Percentiles rank a stretch among this genome's conserved stretches.
These are phyloP conservation scores for Melanerpes formicivorus DNA, from an alignment of 2,113 vertebrate genomes.

Conservation along the genomic window DNA sequence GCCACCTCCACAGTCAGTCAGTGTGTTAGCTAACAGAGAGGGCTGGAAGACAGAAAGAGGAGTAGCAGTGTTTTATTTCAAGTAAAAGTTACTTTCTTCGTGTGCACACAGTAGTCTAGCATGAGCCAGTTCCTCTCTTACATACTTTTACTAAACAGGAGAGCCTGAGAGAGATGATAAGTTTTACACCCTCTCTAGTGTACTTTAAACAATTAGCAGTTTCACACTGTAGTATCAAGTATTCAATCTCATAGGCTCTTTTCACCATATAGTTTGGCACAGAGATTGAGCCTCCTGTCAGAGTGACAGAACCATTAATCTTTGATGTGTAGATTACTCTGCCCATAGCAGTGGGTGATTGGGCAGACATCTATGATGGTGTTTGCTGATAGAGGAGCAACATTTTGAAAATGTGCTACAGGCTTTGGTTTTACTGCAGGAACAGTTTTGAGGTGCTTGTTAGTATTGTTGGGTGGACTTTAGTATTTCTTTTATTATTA, in stretches of 20 bases:
- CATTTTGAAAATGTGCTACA: fast-evolving
- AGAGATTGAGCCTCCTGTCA: not conserved
- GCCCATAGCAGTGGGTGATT: not conserved
- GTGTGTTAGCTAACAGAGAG: not conserved
- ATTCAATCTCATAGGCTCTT: not conserved
- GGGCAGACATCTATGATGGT: not conserved
- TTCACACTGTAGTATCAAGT: not conserved
- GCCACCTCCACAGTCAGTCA: not conserved
- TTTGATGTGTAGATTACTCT: not conserved
- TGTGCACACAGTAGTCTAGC: not conserved
- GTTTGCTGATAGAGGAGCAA: not conserved
- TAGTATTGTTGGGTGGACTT: not conserved
- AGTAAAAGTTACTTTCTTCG: not conserved
- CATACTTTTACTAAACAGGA: not conserved
- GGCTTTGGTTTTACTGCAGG: not conserved
- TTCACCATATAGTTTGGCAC: not conserved
- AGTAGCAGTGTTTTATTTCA: slow-evolving; percentile 1
- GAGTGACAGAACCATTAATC: not conserved
- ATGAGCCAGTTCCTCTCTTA: not conserved
- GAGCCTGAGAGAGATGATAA: not conserved
- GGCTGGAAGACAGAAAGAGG: not conserved
- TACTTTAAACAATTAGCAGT: not conserved
- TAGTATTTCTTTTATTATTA: not conserved
- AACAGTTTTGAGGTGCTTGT: not conserved
- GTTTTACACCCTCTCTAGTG: not conserved